phyloP scores from a whole-genome alignment of 2,797 vertebrate genomes.

The Nyctibius grandis region DNA sequence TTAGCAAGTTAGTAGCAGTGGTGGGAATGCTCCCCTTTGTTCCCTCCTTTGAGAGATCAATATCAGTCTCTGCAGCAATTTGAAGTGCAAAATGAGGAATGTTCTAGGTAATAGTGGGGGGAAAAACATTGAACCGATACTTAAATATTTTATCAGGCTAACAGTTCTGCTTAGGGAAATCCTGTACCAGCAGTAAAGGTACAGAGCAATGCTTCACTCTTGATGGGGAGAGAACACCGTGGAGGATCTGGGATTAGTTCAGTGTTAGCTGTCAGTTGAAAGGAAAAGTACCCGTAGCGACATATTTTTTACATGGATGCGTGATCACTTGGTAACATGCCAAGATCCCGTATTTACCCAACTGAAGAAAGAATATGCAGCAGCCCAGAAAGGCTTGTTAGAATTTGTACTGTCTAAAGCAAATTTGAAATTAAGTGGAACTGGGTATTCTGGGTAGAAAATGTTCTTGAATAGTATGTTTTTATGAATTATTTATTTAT shows the following conservation, averaged over 20 bases:
- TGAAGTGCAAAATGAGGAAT: background rate
- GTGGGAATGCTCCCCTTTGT: background rate
- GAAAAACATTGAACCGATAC: background rate
- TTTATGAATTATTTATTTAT: background rate
- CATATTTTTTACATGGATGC: fast-evolving
- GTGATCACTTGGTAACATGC: background rate
- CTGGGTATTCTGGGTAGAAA: background rate
- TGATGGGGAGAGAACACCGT: background rate
- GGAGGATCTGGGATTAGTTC: background rate
- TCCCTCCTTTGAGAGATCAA: background rate
- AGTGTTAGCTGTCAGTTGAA: background rate
- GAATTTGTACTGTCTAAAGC: background rate
- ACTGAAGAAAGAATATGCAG: background rate
- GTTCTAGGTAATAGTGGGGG: background rate
- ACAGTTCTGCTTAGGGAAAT: background rate
- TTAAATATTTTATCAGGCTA: background rate
- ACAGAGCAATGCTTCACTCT: background rate
- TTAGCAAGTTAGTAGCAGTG: constrained; percentile 88
- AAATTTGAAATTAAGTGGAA: background rate
- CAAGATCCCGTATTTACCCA: background rate
- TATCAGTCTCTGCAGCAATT: background rate
- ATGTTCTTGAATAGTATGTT: background rate
- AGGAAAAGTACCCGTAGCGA: background rate
- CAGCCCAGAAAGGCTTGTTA: background rate
- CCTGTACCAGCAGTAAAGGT: background rate